Conservation (phyloP, 2,113 vertebrate genomes). For the Garra rufa region DNA sequence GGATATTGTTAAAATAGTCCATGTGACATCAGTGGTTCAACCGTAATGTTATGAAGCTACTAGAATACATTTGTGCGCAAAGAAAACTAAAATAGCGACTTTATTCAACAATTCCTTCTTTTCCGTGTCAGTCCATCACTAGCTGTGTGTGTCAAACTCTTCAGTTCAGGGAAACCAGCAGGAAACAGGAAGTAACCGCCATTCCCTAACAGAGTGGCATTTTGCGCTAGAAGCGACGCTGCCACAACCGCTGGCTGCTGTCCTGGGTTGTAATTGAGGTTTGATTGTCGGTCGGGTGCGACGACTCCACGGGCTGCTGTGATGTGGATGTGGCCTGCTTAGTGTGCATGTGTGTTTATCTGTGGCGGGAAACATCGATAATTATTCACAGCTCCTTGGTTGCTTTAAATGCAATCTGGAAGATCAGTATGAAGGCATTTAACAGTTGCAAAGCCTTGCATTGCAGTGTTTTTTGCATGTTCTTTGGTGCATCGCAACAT, state of each 20-base stretch:
- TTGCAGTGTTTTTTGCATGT: background rate
- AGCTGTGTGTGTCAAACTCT: background rate
- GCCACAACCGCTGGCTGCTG: conserved; percentile 53
- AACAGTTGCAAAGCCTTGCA: background rate
- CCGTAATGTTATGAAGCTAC: no score
- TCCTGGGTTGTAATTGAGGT: conserved; percentile 67
- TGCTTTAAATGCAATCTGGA: conserved; percentile 1
- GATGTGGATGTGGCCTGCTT: conserved; percentile 55
- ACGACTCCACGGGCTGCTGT: conserved; percentile 48
- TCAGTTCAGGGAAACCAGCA: background rate
- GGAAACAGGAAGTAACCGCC: background rate
- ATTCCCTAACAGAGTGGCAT: background rate
- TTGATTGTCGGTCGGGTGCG: conserved; percentile 51
- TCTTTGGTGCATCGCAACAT: background rate
- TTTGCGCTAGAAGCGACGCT: conserved; percentile 43
- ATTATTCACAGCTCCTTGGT: background rate
- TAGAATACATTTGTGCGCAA: no score
- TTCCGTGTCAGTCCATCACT: no score
- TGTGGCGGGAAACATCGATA: background rate
- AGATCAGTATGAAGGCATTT: background rate
- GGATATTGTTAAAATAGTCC: no score
- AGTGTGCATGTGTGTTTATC: conserved; percentile 51
- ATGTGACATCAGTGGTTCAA: no score
- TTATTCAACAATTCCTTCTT: no score
- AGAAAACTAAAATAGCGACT: no score